Evolutionary conservation across 2,113 vertebrate species (phyloP).

Genomic region (Istiophorus platypterus): DNA sequence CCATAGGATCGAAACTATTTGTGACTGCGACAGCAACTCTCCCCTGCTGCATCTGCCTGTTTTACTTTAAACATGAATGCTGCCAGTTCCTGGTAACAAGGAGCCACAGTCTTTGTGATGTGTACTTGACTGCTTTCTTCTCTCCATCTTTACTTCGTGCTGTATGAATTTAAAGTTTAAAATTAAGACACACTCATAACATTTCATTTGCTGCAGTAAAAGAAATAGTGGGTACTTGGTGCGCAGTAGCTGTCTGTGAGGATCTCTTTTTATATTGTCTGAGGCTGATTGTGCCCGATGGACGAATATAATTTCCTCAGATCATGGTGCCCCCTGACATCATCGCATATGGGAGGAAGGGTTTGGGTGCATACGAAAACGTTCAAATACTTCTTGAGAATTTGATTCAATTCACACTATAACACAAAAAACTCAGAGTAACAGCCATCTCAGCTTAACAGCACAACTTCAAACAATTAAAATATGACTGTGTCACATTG

Average conservation of each 20-base stretch:
- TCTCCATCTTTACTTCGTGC: not conserved
- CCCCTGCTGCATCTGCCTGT: not conserved
- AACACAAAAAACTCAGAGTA: no score
- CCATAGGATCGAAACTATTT: constrained; percentile 18
- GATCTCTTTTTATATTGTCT: constrained; percentile 15
- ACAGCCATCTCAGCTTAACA: no score
- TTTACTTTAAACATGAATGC: not conserved
- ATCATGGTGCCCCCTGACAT: not conserved
- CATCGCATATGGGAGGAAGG: not conserved
- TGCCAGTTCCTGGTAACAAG: not conserved
- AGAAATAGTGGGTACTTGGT: not conserved
- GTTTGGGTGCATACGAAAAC: not conserved
- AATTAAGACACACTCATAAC: not conserved
- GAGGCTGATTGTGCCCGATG: constrained; percentile 14
- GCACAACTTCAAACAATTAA: no score
- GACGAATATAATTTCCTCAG: not conserved
- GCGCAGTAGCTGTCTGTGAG: not conserved
- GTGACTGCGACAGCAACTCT: constrained; percentile 31
- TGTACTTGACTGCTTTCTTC: not conserved
- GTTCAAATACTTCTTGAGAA: not conserved
- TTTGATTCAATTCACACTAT: constrained; percentile 1
- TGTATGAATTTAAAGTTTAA: constrained; percentile 6
- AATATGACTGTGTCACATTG: no score
- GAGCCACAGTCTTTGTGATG: not conserved
- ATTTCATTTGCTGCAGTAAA: constrained; percentile 8